Evolutionary conservation across 2,113 vertebrate species (phyloP), one percentile per base, ranked within the genome.

Genomic region (Platanista minor): DNA sequence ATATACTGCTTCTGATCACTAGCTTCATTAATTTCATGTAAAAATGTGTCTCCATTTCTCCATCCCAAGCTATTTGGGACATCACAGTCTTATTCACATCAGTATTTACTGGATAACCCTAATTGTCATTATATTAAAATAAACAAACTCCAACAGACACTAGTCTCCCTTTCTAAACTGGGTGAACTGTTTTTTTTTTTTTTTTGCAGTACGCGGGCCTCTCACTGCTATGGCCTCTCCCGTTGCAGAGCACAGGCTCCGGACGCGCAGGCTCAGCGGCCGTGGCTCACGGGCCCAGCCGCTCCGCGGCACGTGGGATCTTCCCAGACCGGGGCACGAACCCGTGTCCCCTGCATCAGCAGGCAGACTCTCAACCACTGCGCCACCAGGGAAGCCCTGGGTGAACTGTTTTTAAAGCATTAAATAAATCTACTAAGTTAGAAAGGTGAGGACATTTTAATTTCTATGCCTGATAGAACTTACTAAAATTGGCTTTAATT

Each of bases 381-480:
- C n/a, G n/a, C n/a, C n/a, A n/a, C n/a, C n/a, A n/a, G n/a, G n/a
- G n/a, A n/a, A n/a, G n/a, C n/a, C n/a, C 20, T 14, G 12, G 85
- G 11, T 33, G 33, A 90, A 82, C 33, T 80, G 4, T 31, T 93
- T 88, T 64, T 46, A 87, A 1, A 75, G 46, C 36, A 59, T 62
- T 91, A 75, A 75, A 69, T 75, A 81, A 57, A 77, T 54, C 12
- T 83, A 33, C 43, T 25, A 52, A 36, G 39, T 62, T 91, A 85
- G 86, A 89, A 92, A 93, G n/a, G 17, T 89, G 61, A 96, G 33
- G 49, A 29, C 11, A 95, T 62, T 78, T 95, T 49, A 52, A 95
- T 83, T 77, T 95, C 27, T 71, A 7, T 49, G 33, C 86, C 13
- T 78, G 72, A 90, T 11, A 85, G 17, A 89, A 82, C 1, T 36